A percentile compares a stretch with the other conserved stretches of the same genome.
Conservation (phyloP, 2,797 vertebrate genomes). For the Phoxinus dragarum region DNA sequence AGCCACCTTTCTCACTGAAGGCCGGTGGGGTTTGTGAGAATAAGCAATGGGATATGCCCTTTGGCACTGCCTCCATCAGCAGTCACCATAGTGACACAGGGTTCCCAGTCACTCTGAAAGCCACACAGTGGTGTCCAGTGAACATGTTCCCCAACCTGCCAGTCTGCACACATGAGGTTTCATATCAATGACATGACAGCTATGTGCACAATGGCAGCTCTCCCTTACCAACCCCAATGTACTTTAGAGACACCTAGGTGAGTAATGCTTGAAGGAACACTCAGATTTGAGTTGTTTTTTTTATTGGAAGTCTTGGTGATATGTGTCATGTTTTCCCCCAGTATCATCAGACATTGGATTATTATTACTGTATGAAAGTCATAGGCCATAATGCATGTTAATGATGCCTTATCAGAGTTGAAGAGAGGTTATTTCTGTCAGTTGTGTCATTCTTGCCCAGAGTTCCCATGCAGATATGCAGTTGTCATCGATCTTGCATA, state of each 20-base stretch:
- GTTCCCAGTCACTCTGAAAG: slow-evolving; percentile 41
- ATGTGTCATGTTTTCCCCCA: background rate
- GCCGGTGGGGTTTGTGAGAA: slow-evolving; percentile 36
- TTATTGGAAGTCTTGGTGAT: no score
- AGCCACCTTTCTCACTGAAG: slow-evolving; percentile 21
- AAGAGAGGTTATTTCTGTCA: slow-evolving; percentile 33
- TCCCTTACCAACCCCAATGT: background rate
- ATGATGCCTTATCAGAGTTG: slow-evolving; percentile 29
- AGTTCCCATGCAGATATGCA: slow-evolving; percentile 25
- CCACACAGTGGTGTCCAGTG: background rate
- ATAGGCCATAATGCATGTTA: slow-evolving; percentile 30
- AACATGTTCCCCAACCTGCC: slow-evolving; percentile 33
- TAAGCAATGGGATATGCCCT: slow-evolving; percentile 46
- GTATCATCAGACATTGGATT: slow-evolving; percentile 7
- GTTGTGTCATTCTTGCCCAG: slow-evolving; percentile 35
- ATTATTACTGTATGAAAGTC: background rate
- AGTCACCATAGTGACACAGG: slow-evolving; percentile 28
- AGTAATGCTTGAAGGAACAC: background rate
- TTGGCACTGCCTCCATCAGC: slow-evolving; percentile 47
- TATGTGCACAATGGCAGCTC: background rate
- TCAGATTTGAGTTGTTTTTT: background rate
- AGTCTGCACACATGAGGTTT: background rate
- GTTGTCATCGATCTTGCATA: slow-evolving; percentile 41
- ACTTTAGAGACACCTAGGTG: background rate
- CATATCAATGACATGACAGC: slow-evolving; percentile 20